Percentiles rank a stretch among this genome's conserved stretches.
phyloP scores from a whole-genome alignment of 2,797 vertebrate species.

The Alca torda region DNA sequence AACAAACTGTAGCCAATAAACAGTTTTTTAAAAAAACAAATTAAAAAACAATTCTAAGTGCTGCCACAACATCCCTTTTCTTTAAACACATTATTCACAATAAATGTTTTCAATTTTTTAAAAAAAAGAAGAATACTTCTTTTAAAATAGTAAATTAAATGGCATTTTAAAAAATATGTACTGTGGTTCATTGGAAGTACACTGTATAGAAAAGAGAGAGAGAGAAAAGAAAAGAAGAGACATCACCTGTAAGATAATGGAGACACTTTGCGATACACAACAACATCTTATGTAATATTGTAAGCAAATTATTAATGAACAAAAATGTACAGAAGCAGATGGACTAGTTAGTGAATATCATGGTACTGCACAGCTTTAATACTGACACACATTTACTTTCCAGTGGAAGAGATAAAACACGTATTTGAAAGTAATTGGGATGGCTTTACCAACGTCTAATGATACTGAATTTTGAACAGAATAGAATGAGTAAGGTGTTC shows the following conservation, averaged over 20 bases:
- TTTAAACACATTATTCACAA: slow-evolving; percentile 79
- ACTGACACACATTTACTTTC: slow-evolving; percentile 76
- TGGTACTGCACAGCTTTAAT: slow-evolving; percentile 77
- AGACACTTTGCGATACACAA: slow-evolving; percentile 66
- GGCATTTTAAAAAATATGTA: slow-evolving; percentile 72
- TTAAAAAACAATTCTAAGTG: slow-evolving; percentile 77
- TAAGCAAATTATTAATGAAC: slow-evolving; percentile 70
- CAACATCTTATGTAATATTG: slow-evolving; percentile 64
- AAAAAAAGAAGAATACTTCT: slow-evolving; percentile 58
- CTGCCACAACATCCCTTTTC: slow-evolving; percentile 76
- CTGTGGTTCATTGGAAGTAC: slow-evolving; percentile 75
- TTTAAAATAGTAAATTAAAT: slow-evolving; percentile 72
- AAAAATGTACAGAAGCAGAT: slow-evolving; percentile 74
- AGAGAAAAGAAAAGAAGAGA: slow-evolving; percentile 50
- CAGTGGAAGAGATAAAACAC: slow-evolving; percentile 73
- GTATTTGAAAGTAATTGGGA: slow-evolving; percentile 57
- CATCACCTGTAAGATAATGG: slow-evolving; percentile 72
- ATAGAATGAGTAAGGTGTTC: slow-evolving; percentile 66
- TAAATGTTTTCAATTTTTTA: slow-evolving; percentile 64
- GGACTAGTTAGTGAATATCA: slow-evolving; percentile 70
- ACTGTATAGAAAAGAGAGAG: slow-evolving; percentile 66
- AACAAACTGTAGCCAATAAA: slow-evolving; percentile 76
- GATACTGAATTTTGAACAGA: slow-evolving; percentile 50
- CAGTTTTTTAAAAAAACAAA: slow-evolving; percentile 72
- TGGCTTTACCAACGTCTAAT: slow-evolving; percentile 44